These are phyloP conservation scores for Metopolophium dirhodum DNA, from an alignment of 1,140 invertebrate genomes.

Conservation along the genomic window DNA sequence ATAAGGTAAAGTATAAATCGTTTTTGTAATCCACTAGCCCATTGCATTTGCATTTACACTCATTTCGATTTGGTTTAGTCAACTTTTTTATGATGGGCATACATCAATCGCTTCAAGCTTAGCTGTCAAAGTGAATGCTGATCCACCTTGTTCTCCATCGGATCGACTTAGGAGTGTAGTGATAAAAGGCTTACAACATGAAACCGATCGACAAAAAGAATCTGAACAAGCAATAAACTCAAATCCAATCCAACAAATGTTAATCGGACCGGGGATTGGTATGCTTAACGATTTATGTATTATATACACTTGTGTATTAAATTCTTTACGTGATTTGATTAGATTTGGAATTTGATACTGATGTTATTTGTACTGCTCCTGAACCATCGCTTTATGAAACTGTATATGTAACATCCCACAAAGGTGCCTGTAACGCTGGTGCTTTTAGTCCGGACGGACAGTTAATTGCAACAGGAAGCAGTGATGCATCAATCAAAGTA, in stretches of 20 bases:
- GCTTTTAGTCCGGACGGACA: slow-evolving; percentile 95
- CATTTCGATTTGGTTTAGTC: slow-evolving; percentile 69
- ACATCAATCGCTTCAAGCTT: slow-evolving; percentile 86
- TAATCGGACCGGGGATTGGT: slow-evolving; percentile 82
- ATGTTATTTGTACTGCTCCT: slow-evolving; percentile 85
- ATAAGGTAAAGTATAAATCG: slow-evolving; percentile 73
- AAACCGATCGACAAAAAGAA: slow-evolving; percentile 72
- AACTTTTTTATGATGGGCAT: slow-evolving; percentile 92
- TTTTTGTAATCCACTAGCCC: slow-evolving; percentile 21
- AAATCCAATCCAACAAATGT: slow-evolving; percentile 70
- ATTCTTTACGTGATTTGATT: slow-evolving; percentile 59
- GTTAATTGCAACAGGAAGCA: slow-evolving; percentile 96
- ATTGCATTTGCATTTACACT: slow-evolving; percentile 41
- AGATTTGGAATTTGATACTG: slow-evolving; percentile 96
- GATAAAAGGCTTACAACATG: slow-evolving; percentile 64
- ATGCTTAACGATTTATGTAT: background rate
- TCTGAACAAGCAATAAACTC: slow-evolving; percentile 65
- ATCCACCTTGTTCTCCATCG: slow-evolving; percentile 92
- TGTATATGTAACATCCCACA: slow-evolving; percentile 98
- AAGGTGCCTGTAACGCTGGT: slow-evolving; percentile 92
- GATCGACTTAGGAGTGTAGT: slow-evolving; percentile 89
- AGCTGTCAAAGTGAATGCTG: slow-evolving; percentile 80
- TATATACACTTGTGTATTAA: background rate
- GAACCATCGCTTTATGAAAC: slow-evolving; percentile 95
- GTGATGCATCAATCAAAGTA: slow-evolving; percentile 96